phyloP scores from a whole-genome alignment of 2,113 vertebrate genomes.

The Ornithorhynchus anatinus region DNA sequence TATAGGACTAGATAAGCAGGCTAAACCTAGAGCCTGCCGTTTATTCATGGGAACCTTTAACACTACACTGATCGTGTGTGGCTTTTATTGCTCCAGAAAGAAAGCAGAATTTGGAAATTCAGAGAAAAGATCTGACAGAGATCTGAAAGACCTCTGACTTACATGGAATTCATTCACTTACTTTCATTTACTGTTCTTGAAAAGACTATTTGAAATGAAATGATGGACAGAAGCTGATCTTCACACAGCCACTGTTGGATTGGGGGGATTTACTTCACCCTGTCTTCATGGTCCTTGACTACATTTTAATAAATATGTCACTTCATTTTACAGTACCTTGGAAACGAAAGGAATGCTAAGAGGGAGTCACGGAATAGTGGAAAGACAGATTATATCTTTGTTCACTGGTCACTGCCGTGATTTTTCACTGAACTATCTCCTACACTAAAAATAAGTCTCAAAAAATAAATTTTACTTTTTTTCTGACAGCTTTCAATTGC shows the following conservation, averaged over 20 bases:
- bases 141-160: slow-evolving; percentile 7
- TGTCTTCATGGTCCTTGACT: slow-evolving; percentile 8
- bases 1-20: too few species aligned
- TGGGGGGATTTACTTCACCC: slow-evolving; percentile 1
- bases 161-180: background rate
- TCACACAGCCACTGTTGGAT: background rate
- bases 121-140: background rate
- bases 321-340: background rate
- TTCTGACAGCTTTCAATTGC: slow-evolving; percentile 49
- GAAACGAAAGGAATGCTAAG: slow-evolving; percentile 28
- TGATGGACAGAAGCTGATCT: background rate
- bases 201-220: slow-evolving; percentile 12
- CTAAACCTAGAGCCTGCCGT: too few species aligned
- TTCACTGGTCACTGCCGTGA: slow-evolving; percentile 21
- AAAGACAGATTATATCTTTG: slow-evolving; percentile 20
- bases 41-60: too few species aligned
- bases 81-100: background rate
- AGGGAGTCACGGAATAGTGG: slow-evolving; percentile 11
- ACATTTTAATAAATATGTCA: background rate
- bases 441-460: slow-evolving; percentile 40
- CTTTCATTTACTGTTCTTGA: background rate
- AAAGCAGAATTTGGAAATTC: slow-evolving; percentile 10
- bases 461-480: slow-evolving; percentile 46
- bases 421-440: slow-evolving; percentile 19
- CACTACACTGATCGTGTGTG: background rate